Evolutionary conservation across 2,797 vertebrate genomes (phyloP).

Genomic region (Trematomus bernacchii): DNA sequence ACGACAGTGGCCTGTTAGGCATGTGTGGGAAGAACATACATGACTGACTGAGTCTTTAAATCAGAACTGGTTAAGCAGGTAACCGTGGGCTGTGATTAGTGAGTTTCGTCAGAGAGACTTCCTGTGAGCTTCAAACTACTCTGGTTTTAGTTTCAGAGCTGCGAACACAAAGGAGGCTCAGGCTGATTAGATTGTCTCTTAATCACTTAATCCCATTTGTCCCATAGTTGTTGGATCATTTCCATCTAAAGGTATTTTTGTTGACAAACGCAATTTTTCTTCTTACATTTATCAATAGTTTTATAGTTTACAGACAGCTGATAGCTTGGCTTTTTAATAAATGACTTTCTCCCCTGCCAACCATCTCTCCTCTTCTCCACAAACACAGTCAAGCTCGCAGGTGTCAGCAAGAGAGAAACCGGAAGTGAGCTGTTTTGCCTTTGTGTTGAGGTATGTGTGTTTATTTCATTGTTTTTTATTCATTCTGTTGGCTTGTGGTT

Average conservation of each 20-base stretch:
- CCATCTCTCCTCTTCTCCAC: not conserved
- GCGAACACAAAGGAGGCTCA: constrained; percentile 30
- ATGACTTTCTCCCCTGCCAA: not conserved
- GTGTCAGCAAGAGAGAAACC: not conserved
- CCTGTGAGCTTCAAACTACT: not conserved
- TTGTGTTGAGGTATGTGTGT: not conserved
- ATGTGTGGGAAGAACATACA: not conserved
- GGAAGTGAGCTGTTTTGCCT: constrained; percentile 20
- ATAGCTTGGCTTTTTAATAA: not conserved
- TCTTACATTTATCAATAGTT: constrained; percentile 11
- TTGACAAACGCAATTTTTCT: constrained; percentile 8
- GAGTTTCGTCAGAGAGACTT: not conserved
- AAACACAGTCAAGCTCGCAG: constrained; percentile 17
- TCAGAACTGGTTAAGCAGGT: constrained; percentile 45
- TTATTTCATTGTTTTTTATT: too few relatives aligned
- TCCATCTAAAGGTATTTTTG: constrained; percentile 12
- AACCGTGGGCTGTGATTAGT: not conserved
- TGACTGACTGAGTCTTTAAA: not conserved
- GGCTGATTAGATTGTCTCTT: constrained; percentile 55
- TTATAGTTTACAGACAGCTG: not conserved
- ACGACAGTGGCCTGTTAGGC: not conserved
- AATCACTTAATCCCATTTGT: constrained; percentile 72
- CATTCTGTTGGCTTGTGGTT: too few relatives aligned
- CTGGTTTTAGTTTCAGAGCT: constrained; percentile 18
- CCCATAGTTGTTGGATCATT: constrained; percentile 44